These are phyloP conservation scores for Delphinapterus leucas DNA, from an alignment of 2,113 vertebrate genomes.

Conservation along the genomic window DNA sequence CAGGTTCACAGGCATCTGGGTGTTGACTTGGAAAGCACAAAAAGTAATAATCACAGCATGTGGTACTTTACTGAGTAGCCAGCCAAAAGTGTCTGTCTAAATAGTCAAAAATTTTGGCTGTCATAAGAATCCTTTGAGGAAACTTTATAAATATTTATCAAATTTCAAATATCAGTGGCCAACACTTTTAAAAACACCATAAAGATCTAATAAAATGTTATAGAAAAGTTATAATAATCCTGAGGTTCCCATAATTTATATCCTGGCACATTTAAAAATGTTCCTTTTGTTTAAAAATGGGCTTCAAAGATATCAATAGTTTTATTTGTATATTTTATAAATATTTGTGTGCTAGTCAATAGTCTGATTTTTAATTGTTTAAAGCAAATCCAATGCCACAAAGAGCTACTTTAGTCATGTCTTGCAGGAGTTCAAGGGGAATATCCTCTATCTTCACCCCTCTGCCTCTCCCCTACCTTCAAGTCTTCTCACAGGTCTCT, in stretches of 20 bases:
- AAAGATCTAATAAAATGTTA: background rate
- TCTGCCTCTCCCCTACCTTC: accelerated
- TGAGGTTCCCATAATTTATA: background rate
- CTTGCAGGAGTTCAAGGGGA: conserved; percentile 36
- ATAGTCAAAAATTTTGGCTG: background rate
- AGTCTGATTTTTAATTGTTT: background rate
- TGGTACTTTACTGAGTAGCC: background rate
- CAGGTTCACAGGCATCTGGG: background rate
- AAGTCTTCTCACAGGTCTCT: no score
- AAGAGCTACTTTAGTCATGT: conserved; percentile 1
- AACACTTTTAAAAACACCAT: conserved; percentile 41
- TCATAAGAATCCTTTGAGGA: background rate
- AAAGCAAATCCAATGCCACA: conserved; percentile 22
- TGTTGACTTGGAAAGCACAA: background rate
- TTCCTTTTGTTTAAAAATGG: no score
- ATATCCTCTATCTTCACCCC: background rate
- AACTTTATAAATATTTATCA: background rate
- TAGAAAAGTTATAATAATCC: background rate
- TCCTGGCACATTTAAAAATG: conserved; percentile 51
- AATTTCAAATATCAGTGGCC: conserved; percentile 30
- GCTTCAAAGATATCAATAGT: no score
- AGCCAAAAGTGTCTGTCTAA: background rate
- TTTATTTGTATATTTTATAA: no score
- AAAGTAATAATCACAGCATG: background rate
- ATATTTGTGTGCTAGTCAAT: no score